Evolutionary conservation across 2,797 vertebrate species (phyloP).

Genomic region (Hoplostethus atlanticus): DNA sequence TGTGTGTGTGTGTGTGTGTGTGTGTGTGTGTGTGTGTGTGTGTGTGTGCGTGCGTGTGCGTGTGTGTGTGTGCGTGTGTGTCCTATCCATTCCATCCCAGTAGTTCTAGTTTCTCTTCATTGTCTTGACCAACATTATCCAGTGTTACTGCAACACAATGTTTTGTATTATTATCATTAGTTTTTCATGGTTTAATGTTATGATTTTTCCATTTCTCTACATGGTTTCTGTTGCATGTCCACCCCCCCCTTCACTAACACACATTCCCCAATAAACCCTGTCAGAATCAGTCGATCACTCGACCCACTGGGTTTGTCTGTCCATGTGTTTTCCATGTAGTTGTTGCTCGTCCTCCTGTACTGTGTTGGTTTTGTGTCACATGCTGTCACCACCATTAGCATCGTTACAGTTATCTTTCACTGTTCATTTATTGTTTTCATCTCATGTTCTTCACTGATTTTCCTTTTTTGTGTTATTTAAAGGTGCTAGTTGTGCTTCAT

Average conservation of each 20-base stretch:
- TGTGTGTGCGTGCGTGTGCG: not conserved
- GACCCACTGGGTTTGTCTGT: constrained; percentile 68
- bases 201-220: constrained; percentile 58
- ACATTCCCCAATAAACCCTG: constrained; percentile 70
- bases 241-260: constrained; percentile 67
- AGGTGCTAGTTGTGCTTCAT: not conserved
- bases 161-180: constrained; percentile 28
- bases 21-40: constrained; percentile 14
- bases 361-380: constrained; percentile 28
- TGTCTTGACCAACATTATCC: not conserved
- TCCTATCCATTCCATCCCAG: constrained; percentile 3
- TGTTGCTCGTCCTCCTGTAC: constrained; percentile 14
- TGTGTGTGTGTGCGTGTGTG: constrained; percentile 18
- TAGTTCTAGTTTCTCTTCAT: not conserved
- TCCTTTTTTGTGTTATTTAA: constrained; percentile 2
- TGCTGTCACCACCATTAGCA: constrained; percentile 44
- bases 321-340: constrained; percentile 48
- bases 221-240: constrained; percentile 76
- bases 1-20: not conserved
- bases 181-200: constrained; percentile 36
- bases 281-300: constrained; percentile 49
- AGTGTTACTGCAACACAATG: not conserved
- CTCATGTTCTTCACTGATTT: constrained; percentile 54
- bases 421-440: constrained; percentile 62
- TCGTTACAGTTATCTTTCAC: constrained; percentile 32